Evolutionary conservation across 2,797 vertebrate species (phyloP), one percentile per base, ranked within the genome.

Genomic region (Urosaurus nigricauda): DNA sequence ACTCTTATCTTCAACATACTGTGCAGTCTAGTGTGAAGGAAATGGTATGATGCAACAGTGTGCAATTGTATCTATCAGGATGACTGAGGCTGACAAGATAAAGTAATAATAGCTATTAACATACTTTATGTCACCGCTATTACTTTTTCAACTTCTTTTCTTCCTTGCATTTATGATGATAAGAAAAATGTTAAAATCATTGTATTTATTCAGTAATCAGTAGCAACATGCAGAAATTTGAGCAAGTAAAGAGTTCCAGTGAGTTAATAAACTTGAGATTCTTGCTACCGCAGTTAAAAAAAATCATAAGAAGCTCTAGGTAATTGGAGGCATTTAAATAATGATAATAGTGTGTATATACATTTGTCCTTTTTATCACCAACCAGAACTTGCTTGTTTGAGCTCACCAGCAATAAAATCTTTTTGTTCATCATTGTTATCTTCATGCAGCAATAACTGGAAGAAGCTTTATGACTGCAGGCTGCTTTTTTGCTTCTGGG

Each of bases 21-120:
- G 13, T 43, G 21, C 21, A 29, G 65, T 79, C 87, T 90, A 89
- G 87, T 5, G 0, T 2, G 70, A 90, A 84, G 70, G 85, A 93
- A 91, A 90, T 92, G 56, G 82, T 60, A 83, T 81, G 14, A 84
- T 89, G 58, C 90, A 87, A 80, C 90, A 83, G 86, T 90, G 87
- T 92, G 93, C 92, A 93, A 37, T 94, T 88, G 88, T 37, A 85
- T 92, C 86, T 92, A 29, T 79, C 71, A 87, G 82, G 71, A 35
- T 81, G 53, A 32, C 35, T 85, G 40, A 73, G 29, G 53, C 16
- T 82, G 79, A 29, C n/a, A 63, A 17, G 21, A 16, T 65, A 21
- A 51, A 75, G 5, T 26, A 73, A 79, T 35, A 29, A 51, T 70
- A 86, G 29, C n/a, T 51, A 29, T 71, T 92, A 93, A 68, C 29